Evolutionary conservation across 1,140 invertebrate genomes (phyloP), one percentile per base, ranked within the genome.

Genomic region (Limonius californicus): DNA sequence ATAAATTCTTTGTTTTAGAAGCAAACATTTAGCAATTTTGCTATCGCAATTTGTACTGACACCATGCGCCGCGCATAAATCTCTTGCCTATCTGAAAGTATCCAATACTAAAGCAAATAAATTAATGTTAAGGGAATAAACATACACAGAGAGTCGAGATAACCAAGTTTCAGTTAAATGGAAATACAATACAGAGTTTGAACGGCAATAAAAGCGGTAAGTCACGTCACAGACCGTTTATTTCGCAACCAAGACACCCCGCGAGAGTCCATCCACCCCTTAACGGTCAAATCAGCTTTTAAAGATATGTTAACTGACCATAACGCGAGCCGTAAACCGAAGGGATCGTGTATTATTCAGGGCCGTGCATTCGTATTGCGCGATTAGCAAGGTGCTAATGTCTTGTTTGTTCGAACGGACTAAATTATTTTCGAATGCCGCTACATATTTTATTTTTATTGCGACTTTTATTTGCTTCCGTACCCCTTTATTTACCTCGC

Each of bases 301-400:
- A 50, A 50, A 50, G 45, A 50, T 50, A 50, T 50, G 45, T 50
- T 50, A 50, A 50, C 45, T 50, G 45, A 50, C 45, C 45, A 50
- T 50, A 50, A 50, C 45, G 45, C n/a, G 8, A 50, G 45, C 14
- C 4, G 16, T 50, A 50, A 50, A 50, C 16, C 45, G 45, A 50
- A 21, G 45, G 45, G 45, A n/a, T 50, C 16, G 14, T 50, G 16
- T 50, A 50, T 50, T 50, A 50, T 50, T 50, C 45, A 50, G 19
- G 19, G 35, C 35, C n/a, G 35, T 12, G 35, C 35, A 12, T 39
- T 39, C n/a, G 35, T 39, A 39, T 39, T 39, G n/a, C 35, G 2
- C 35, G 8, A 39, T 39, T 39, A 39, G 35, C n/a, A 39, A 39
- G 35, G 35, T 39, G 35, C 35, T 39, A 39, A 39, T 39, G 35